Percentiles rank a stretch among this genome's conserved stretches.
Evolutionary conservation across 2,888 invertebrate species (phyloP).

Genomic region (Tyria jacobaeae): DNA sequence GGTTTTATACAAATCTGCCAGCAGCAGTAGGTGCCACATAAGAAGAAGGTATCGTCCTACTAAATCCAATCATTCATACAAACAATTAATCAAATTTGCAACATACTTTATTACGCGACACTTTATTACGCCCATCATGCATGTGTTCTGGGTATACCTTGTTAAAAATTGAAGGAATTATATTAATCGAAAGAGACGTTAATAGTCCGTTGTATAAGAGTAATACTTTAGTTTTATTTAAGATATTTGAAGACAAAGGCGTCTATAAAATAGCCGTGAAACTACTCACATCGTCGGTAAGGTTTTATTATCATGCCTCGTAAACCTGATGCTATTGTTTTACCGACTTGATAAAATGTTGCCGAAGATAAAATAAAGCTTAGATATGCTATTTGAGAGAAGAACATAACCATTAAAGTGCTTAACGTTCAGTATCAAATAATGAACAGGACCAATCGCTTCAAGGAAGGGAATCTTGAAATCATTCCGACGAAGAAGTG

Average conservation of each 20-base stretch:
- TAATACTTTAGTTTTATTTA: slow-evolving; percentile 26
- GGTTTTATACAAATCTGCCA: too few relatives aligned
- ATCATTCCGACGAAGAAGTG: neutral
- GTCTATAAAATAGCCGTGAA: slow-evolving; percentile 26
- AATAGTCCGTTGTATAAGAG: slow-evolving; percentile 3
- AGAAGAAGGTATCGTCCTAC: too few relatives aligned
- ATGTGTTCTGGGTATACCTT: neutral
- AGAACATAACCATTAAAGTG: slow-evolving; percentile 10
- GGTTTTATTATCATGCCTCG: slow-evolving; percentile 23
- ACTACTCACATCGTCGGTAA: slow-evolving; percentile 17
- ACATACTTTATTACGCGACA: too few relatives aligned
- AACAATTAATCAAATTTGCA: too few relatives aligned
- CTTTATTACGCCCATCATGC: neutral
- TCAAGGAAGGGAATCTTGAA: neutral
- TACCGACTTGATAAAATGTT: slow-evolving; percentile 19
- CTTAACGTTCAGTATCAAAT: slow-evolving; percentile 13
- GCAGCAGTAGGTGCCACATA: too few relatives aligned
- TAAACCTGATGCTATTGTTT: slow-evolving; percentile 24
- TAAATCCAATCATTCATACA: too few relatives aligned
- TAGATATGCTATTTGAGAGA: slow-evolving; percentile 7
- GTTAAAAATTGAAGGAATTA: slow-evolving; percentile 7
- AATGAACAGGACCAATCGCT: slow-evolving; percentile 2
- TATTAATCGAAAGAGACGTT: slow-evolving; percentile 9
- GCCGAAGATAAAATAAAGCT: slow-evolving; percentile 11
- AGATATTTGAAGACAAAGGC: slow-evolving; percentile 19